Conservation (phyloP, 2,888 invertebrate genomes). For the Parascotia fuliginaria region DNA sequence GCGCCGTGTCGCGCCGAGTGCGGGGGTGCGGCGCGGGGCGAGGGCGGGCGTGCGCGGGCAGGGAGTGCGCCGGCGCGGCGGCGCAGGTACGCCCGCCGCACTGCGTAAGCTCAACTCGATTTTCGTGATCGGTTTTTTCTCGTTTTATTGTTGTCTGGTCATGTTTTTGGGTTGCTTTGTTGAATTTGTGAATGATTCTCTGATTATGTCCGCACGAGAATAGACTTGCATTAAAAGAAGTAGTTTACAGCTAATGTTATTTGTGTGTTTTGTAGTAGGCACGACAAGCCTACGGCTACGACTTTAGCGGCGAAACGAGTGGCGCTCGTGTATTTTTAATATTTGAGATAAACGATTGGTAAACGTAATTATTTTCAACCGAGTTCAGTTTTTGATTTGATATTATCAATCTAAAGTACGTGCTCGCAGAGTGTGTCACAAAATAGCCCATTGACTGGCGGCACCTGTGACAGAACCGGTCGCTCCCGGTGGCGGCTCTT, state of each 20-base stretch:
- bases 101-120: conserved; percentile 78
- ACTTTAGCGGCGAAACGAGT: conserved; percentile 18
- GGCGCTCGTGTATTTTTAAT: conserved; percentile 7
- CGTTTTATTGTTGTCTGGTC: conserved; percentile 75
- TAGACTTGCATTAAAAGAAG: conserved; percentile 52
- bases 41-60: conserved; percentile 43
- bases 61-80: conserved; percentile 66
- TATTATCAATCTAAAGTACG: conserved; percentile 57
- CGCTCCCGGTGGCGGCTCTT: conserved; percentile 62
- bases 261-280: conserved; percentile 30
- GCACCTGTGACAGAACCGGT: conserved; percentile 78
- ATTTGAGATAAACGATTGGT: conserved; percentile 24
- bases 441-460: conserved; percentile 65
- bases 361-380: conserved; percentile 25
- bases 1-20: conserved; percentile 77
- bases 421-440: conserved; percentile 58
- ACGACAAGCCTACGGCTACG: conserved; percentile 21
- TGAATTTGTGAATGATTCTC: conserved; percentile 79
- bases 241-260: conserved; percentile 52
- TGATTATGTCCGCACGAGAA: conserved; percentile 52
- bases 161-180: conserved; percentile 80
- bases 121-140: conserved; percentile 78
- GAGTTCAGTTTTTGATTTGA: conserved; percentile 42
- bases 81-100: conserved; percentile 74
- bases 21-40: conserved; percentile 39